A percentile compares a stretch with the other conserved stretches of the same genome.
phyloP scores from a whole-genome alignment of 2,113 vertebrate genomes.

The Furnarius figulus region DNA sequence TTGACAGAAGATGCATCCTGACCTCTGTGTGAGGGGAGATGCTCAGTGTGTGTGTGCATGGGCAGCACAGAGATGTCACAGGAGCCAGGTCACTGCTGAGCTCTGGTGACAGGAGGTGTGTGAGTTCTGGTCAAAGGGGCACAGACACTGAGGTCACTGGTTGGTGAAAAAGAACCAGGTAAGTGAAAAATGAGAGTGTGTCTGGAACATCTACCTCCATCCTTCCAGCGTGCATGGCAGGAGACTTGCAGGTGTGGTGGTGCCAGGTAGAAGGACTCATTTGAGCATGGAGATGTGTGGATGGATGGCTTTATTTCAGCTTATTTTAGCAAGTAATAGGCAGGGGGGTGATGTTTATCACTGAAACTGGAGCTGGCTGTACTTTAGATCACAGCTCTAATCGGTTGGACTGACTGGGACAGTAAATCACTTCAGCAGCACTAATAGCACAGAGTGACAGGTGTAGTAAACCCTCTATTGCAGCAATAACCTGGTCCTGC shows the following conservation, averaged over 20 bases:
- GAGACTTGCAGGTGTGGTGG: slow-evolving; percentile 15
- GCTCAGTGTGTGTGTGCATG: rapidly evolving
- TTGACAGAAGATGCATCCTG: not conserved
- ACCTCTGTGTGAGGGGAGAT: not conserved
- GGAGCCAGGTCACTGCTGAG: not conserved
- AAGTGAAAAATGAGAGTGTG: not conserved
- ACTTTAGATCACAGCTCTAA: slow-evolving; percentile 38
- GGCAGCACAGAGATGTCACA: not conserved
- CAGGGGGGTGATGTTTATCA: slow-evolving; percentile 32
- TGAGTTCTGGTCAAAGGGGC: not conserved
- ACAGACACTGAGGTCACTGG: not conserved
- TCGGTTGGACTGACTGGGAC: not conserved
- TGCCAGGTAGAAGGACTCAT: not conserved
- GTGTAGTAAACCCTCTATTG: not conserved
- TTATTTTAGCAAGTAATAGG: slow-evolving; percentile 40
- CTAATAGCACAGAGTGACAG: not conserved
- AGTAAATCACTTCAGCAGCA: slow-evolving; percentile 43
- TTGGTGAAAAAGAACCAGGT: not conserved
- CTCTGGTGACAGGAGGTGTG: not conserved
- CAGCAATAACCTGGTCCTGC: slow-evolving; percentile 15
- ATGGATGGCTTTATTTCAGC: slow-evolving; percentile 34
- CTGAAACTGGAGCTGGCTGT: slow-evolving; percentile 22
- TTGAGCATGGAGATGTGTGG: not conserved
- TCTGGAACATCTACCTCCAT: not conserved
- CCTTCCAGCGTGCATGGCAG: not conserved